Percentiles rank a stretch among this genome's conserved stretches.
These are phyloP conservation scores for Noctuana brunneofusca DNA, from an alignment of 2,888 invertebrate genomes.

Conservation along the genomic window DNA sequence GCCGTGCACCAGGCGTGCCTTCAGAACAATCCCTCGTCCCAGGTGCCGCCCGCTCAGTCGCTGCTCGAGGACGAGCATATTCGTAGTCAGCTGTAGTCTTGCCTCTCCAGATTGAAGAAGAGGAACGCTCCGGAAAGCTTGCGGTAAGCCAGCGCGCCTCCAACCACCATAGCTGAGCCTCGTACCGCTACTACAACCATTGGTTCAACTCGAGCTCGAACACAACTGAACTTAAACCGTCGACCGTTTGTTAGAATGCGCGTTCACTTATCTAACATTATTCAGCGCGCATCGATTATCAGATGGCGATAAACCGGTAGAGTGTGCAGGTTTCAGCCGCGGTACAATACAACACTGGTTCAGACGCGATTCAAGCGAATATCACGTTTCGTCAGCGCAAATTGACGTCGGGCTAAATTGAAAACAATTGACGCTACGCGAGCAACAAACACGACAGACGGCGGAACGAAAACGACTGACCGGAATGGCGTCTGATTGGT, in stretches of 20 bases:
- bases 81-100: constrained; percentile 80
- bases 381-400: constrained; percentile 48
- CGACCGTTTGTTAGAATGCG: constrained; percentile 29
- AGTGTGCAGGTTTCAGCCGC: constrained; percentile 38
- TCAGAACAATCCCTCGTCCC: constrained; percentile 66
- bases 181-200: constrained; percentile 70
- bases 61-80: constrained; percentile 80
- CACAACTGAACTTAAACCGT: constrained; percentile 41
- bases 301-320: constrained; percentile 9
- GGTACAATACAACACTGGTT: constrained; percentile 49
- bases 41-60: constrained; percentile 70
- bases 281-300: constrained; percentile 42
- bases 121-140: constrained; percentile 72
- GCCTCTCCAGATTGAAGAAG: constrained; percentile 76
- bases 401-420: constrained; percentile 44
- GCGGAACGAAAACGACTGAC: constrained; percentile 64
- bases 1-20: constrained; percentile 71
- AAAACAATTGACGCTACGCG: constrained; percentile 45
- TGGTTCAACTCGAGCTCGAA: constrained; percentile 51
- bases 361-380: constrained; percentile 43
- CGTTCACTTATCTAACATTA: constrained; percentile 78
- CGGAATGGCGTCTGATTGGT: constrained; percentile 71
- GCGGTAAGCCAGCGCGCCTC: constrained; percentile 60
- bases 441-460: constrained; percentile 48
- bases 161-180: constrained; percentile 75